These are phyloP conservation scores for Xyrichtys novacula DNA, from an alignment of 2,797 vertebrate genomes.

Conservation along the genomic window DNA sequence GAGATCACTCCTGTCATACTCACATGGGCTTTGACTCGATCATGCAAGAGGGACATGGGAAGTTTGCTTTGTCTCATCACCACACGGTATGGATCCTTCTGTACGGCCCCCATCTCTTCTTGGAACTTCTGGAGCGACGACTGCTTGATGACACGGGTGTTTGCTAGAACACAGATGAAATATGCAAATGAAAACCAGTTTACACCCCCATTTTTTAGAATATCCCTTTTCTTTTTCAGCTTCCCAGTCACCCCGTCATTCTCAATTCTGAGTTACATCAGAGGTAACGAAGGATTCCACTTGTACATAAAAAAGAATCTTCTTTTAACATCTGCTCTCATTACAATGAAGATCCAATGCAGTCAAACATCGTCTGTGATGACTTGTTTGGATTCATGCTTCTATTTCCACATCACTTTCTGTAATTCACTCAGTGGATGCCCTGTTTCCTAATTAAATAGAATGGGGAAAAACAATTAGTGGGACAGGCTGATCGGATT, in stretches of 20 bases:
- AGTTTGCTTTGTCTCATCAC: slow-evolving; percentile 95
- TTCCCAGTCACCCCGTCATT: neutral
- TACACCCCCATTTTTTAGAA: neutral
- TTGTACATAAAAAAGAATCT: too few species aligned
- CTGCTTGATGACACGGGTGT: slow-evolving; percentile 98
- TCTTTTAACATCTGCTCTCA: too few species aligned
- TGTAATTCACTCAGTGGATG: too few species aligned
- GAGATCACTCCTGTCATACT: slow-evolving; percentile 68
- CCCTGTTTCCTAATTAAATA: too few species aligned
- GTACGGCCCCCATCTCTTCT: slow-evolving; percentile 93
- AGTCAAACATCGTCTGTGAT: too few species aligned
- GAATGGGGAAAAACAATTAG: too few species aligned
- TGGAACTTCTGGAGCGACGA: slow-evolving; percentile 97
- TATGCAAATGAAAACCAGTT: neutral
- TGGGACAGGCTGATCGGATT: neutral
- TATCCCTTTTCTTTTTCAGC: neutral
- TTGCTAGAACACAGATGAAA: slow-evolving; percentile 83
- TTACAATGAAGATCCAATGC: too few species aligned
- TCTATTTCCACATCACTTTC: too few species aligned
- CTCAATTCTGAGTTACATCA: too few species aligned
- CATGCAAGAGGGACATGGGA: slow-evolving; percentile 96
- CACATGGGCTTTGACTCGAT: slow-evolving; percentile 93
- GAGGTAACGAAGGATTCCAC: too few species aligned
- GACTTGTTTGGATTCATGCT: too few species aligned
- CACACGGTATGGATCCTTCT: slow-evolving; percentile 96